Evolutionary conservation across 2,888 invertebrate species (phyloP), one percentile per base, ranked within the genome.

Genomic region (Phragmatobia fuliginosa): DNA sequence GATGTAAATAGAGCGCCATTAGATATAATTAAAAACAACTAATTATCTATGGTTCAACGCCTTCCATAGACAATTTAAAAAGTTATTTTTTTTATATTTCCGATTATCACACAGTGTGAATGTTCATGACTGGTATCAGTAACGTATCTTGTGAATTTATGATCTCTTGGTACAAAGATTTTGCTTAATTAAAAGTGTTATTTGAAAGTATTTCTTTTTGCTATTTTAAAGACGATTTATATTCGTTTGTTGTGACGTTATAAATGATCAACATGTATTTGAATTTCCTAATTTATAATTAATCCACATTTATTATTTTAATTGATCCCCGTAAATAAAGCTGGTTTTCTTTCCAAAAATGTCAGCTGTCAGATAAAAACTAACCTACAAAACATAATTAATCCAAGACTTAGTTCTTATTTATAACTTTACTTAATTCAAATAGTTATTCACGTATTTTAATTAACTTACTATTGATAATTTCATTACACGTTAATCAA

Each of bases 91-190:
- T 8, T 14, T 14, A 38, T 38, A 38, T 38, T 38, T 38, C 38
- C 38, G 11, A 14, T 38, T 14, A 14, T 2, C 38, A 38, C 10
- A 36, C 59, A 65, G 25, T 63, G 28, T 62, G 25, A 33, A 61
- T 36, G 14, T 52, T 41, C 62, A 62, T 62, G 16, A 1, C 38
- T 62, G 25, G 6, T 68, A 41, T 62, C 62, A 31, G 4, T 61
- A 14, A 5, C 18, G 62, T 31, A 28, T 66, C 70, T 66, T 66
- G 41, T 32, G 33, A 36, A 65, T 65, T 70, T 38, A 70, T 70
- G 65, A 11, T 25, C 56, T 16, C 66, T 66, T 70, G 56, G 66
- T 70, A 68, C 45, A 49, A n/a, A 64, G 56, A 66, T 21, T 45
- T n/a, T 18, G 2, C 61, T 8, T 67, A 61, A 67, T 67, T 61